These are phyloP conservation scores for Aleiodes sp. DNA, from an alignment of 1,140 invertebrate species.

Conservation along the genomic window DNA sequence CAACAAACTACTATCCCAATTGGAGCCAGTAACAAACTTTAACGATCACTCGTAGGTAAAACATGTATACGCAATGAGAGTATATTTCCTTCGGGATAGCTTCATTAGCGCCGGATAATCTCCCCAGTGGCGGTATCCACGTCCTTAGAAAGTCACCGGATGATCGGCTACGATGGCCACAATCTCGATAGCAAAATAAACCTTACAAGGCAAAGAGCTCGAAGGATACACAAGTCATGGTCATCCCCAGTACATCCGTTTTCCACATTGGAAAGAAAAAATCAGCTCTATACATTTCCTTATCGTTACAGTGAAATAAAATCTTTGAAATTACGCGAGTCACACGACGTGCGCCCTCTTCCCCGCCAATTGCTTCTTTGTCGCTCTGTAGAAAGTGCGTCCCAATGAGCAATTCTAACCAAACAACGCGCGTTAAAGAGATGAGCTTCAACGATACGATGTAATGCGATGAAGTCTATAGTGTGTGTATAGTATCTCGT, in stretches of 20 bases:
- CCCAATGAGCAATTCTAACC: not conserved
- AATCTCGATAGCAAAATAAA: conserved; percentile 27
- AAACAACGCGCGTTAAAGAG: not conserved
- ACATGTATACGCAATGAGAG: conserved; percentile 18
- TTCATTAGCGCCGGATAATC: conserved; percentile 57
- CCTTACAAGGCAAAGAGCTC: conserved; percentile 4
- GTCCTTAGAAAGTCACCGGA: conserved; percentile 53
- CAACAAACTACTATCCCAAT: conserved; percentile 29
- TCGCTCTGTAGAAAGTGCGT: not conserved
- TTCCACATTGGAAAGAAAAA: not conserved
- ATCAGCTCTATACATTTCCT: not conserved
- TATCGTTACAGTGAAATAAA: not conserved
- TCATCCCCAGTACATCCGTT: conserved; percentile 18
- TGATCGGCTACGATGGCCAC: conserved; percentile 44
- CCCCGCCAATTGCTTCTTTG: too few relatives aligned
- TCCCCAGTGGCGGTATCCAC: conserved; percentile 41
- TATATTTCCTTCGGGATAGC: conserved; percentile 47
- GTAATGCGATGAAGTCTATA: not conserved
- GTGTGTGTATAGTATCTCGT: not conserved
- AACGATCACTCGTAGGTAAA: conserved; percentile 41
- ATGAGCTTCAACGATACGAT: not conserved
- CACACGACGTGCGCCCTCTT: conserved; percentile 7
- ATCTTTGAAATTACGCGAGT: conserved; percentile 14
- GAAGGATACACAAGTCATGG: not conserved
- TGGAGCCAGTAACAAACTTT: conserved; percentile 58